A percentile compares a stretch with the other conserved stretches of the same genome.
phyloP scores from a whole-genome alignment of 2,888 invertebrate genomes.

The Hirtodrosophila alboralis region DNA sequence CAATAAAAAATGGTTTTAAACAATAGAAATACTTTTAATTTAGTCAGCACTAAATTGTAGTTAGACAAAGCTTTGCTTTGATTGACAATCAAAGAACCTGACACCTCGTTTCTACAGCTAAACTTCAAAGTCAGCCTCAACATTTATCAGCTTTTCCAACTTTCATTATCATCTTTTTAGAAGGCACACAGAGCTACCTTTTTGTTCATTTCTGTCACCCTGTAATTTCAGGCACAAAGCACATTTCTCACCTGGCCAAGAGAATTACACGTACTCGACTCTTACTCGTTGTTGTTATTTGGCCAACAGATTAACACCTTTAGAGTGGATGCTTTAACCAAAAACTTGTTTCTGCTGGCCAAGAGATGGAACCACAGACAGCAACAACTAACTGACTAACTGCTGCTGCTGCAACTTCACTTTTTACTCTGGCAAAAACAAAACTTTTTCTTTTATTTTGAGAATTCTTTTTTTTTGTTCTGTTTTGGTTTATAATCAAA shows the following conservation, averaged over 20 bases:
- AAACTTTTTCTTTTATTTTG: constrained; percentile 24
- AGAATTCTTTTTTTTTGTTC: constrained; percentile 2
- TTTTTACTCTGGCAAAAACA: constrained; percentile 15
- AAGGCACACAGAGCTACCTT: constrained; percentile 41
- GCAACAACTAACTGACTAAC: constrained; percentile 21
- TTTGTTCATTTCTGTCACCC: constrained; percentile 43
- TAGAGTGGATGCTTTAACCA: constrained; percentile 33
- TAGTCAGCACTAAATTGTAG: constrained; percentile 22
- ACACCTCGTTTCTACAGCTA: constrained; percentile 42
- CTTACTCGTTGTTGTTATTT: constrained; percentile 49
- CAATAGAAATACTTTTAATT: constrained; percentile 6
- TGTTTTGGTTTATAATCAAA: constrained; percentile 68
- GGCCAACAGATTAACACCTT: constrained; percentile 70
- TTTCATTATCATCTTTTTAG: constrained; percentile 7
- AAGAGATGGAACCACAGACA: constrained; percentile 8
- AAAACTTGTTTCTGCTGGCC: constrained; percentile 49
- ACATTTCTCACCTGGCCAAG: constrained; percentile 34
- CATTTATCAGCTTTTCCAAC: constrained; percentile 1
- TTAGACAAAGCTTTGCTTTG: constrained; percentile 34
- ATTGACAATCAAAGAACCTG: constrained; percentile 31
- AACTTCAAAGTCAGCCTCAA: constrained; percentile 24
- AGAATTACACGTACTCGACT: constrained; percentile 6
- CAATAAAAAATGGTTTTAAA: background rate
- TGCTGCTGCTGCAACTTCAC: constrained; percentile 23
- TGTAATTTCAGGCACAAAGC: constrained; percentile 34